A percentile compares a stretch with the other conserved stretches of the same genome.
Conservation (phyloP, 2,888 invertebrate species). For the Campopleginae sp. region DNA sequence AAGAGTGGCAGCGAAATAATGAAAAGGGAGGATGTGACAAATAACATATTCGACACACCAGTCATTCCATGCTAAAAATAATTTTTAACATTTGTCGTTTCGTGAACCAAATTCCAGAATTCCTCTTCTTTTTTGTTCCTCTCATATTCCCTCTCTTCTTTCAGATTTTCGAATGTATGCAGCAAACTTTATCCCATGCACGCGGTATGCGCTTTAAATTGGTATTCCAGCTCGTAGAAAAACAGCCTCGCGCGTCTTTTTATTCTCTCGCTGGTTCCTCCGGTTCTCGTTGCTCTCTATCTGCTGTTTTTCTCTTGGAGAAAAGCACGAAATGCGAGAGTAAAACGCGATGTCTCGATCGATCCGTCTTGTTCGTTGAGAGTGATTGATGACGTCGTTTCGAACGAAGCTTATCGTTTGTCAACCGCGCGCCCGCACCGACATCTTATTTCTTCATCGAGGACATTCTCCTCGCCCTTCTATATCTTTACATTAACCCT, state of each 20-base stretch:
- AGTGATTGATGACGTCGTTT: slow-evolving; percentile 67
- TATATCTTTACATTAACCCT: slow-evolving; percentile 26
- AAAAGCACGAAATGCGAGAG: slow-evolving; percentile 38
- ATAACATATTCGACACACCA: slow-evolving; percentile 32
- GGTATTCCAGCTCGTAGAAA: slow-evolving; percentile 58
- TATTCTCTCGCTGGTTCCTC: neutral
- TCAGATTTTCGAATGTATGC: slow-evolving; percentile 34
- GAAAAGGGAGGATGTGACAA: slow-evolving; percentile 21
- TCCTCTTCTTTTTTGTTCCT: neutral
- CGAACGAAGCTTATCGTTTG: slow-evolving; percentile 64
- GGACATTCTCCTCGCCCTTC: slow-evolving; percentile 1
- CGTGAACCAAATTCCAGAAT: slow-evolving; percentile 45
- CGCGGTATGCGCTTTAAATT: slow-evolving; percentile 68
- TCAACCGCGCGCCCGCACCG: slow-evolving; percentile 52
- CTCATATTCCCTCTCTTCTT: neutral
- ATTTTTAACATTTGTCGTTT: slow-evolving; percentile 38
- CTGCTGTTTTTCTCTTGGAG: slow-evolving; percentile 9
- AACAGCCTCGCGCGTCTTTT: slow-evolving; percentile 16
- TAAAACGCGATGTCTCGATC: slow-evolving; percentile 52
- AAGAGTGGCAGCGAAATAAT: neutral
- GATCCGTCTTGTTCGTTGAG: slow-evolving; percentile 59
- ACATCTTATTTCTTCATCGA: slow-evolving; percentile 64
- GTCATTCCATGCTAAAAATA: slow-evolving; percentile 44
- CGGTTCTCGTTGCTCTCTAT: neutral
- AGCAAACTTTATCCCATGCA: slow-evolving; percentile 59